These are phyloP conservation scores for Drosophila kepulauana DNA, from an alignment of 1,140 invertebrate genomes.

Conservation along the genomic window DNA sequence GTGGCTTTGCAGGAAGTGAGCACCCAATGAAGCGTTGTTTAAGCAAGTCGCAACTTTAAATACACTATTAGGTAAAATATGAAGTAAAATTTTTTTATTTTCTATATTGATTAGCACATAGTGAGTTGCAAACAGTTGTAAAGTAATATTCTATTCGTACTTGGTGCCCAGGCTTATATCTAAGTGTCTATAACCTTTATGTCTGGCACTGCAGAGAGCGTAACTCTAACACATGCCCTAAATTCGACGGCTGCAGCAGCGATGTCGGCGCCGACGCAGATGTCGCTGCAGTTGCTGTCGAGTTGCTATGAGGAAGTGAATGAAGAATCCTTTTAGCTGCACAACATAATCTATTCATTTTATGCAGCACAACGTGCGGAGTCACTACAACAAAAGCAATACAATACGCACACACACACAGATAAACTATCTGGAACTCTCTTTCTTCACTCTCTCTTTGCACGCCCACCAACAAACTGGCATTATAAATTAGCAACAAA, in stretches of 20 bases:
- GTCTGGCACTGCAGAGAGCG: background rate
- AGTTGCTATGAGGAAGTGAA: constrained; percentile 52
- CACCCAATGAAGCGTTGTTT: constrained; percentile 5
- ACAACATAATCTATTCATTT: constrained; percentile 79
- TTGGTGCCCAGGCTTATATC: background rate
- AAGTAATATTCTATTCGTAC: too few relatives aligned
- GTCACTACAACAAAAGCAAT: constrained; percentile 38
- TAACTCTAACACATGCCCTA: constrained; percentile 51
- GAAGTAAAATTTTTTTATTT: too few relatives aligned
- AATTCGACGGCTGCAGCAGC: constrained; percentile 55
- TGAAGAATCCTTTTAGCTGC: constrained; percentile 76
- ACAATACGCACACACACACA: constrained; percentile 16
- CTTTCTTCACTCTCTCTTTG: constrained; percentile 12
- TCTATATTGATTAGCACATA: too few relatives aligned
- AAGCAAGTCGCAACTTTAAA: constrained; percentile 11
- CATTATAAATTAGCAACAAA: constrained; percentile 72
- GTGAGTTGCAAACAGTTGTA: too few relatives aligned
- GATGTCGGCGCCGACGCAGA: constrained; percentile 45
- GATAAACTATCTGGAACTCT: constrained; percentile 6
- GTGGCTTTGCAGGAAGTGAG: constrained; percentile 40
- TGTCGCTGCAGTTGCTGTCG: constrained; percentile 40
- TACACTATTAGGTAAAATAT: constrained; percentile 11
- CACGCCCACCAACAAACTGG: constrained; percentile 52
- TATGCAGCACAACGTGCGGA: constrained; percentile 71
- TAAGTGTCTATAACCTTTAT: background rate